Evolutionary conservation across 2,888 invertebrate genomes (phyloP), one percentile per base, ranked within the genome.

Genomic region (Micropterix aruncella): DNA sequence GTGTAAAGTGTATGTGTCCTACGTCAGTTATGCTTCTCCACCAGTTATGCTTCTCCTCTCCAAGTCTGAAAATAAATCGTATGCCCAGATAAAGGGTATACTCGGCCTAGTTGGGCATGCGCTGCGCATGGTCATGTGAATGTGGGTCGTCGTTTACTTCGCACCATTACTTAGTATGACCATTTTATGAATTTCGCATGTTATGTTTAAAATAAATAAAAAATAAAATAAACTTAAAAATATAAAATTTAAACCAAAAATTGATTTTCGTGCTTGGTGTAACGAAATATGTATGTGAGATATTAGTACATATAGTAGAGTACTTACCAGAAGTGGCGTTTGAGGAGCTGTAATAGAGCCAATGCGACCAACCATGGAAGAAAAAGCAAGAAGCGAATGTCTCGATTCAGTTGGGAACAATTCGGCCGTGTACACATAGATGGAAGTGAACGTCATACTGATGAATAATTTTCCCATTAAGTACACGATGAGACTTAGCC

Each of bases 191-290:
- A n/a, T n/a, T n/a, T n/a, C n/a, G n/a, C n/a, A n/a, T n/a, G n/a
- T n/a, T n/a, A n/a, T n/a, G n/a, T n/a, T n/a, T n/a, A n/a, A n/a
- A n/a, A n/a, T n/a, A n/a, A n/a, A n/a, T n/a, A 37, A 70, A 45
- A 72, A 70, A 41, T 63, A 65, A 3, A 69, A 42, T 45, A 73
- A 55, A 40, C 74, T 59, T 4, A 65, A 48, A 7, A 66, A 53
- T 18, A 74, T 55, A 44, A 46, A 38, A 27, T n/a, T 9, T n/a
- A 43, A 38, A 7, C 9, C 2, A 17, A 37, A 44, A 43, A n/a
- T 4, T 43, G 5, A 41, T 49, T 44, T 16, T 38, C 43, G 42
- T 3, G 3, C 17, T 4, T 38, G 40, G 17, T 16, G 41, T 19
- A 44, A 19, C 43, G 42, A n/a, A 42, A 3, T 16, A 9, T 19